Conservation (phyloP, 2,888 invertebrate genomes). For the Parasteatoda lunata region DNA sequence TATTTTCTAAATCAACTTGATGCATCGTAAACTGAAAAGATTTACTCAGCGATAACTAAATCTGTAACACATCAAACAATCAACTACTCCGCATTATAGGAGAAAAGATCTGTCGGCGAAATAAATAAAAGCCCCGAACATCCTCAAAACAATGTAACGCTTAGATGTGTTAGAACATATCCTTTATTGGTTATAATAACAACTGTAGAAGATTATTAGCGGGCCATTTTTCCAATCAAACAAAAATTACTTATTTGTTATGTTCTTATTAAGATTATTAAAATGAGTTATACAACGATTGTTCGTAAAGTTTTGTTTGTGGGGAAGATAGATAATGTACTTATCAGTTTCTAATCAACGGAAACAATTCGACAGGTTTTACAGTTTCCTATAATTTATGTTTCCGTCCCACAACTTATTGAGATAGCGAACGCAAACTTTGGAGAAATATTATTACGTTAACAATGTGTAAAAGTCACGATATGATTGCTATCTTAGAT, state of each 20-base stretch:
- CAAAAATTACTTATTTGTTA: neutral
- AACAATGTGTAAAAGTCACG: constrained; percentile 26
- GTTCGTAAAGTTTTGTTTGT: neutral
- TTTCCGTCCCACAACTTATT: constrained; percentile 11
- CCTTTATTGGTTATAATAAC: neutral
- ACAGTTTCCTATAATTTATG: constrained; percentile 39
- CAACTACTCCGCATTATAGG: constrained; percentile 3
- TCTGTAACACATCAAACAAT: too few relatives aligned
- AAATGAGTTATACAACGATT: constrained; percentile 25
- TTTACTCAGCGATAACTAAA: too few relatives aligned
- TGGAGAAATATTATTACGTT: constrained; percentile 5
- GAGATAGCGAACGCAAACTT: constrained; percentile 13
- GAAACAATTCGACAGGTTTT: constrained; percentile 15
- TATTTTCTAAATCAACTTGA: too few relatives aligned
- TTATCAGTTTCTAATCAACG: constrained; percentile 1
- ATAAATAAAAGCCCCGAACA: too few relatives aligned
- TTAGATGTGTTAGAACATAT: neutral
- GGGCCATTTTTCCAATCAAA: constrained; percentile 1
- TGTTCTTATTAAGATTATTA: constrained; percentile 5
- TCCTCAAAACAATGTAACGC: neutral
- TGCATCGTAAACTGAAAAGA: too few relatives aligned
- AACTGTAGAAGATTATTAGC: neutral
- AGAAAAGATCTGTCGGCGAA: too few relatives aligned
- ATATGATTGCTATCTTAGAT: constrained; percentile 20
- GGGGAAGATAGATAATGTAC: constrained; percentile 16